Evolutionary conservation across 2,797 vertebrate genomes (phyloP).

Genomic region (Leucoraja ocellata): DNA sequence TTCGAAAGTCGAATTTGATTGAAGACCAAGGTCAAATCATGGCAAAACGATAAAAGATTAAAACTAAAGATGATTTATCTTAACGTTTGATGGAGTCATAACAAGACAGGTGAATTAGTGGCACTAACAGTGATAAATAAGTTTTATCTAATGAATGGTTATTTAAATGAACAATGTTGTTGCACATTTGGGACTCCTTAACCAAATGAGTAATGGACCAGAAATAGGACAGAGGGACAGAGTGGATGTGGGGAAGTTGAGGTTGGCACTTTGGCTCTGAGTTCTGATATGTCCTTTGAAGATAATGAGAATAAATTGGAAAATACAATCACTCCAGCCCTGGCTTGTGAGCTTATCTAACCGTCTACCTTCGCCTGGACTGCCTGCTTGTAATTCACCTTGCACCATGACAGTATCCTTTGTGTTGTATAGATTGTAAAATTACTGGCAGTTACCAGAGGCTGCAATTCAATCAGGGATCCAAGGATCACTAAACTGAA

Average conservation of each 20-base stretch:
- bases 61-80: too few relatives aligned
- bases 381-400: background rate
- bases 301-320: background rate
- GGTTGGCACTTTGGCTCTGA: background rate
- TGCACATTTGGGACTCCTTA: background rate
- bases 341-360: background rate
- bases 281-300: background rate
- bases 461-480: constrained; percentile 33
- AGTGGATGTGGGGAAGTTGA: background rate
- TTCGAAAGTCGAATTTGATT: too few relatives aligned
- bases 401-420: background rate
- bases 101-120: too few relatives aligned
- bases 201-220: background rate
- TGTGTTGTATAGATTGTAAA: background rate
- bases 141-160: too few relatives aligned
- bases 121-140: too few relatives aligned
- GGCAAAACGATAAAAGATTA: too few relatives aligned
- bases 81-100: too few relatives aligned
- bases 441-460: constrained; percentile 29
- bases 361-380: background rate
- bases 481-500: background rate
- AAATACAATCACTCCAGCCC: background rate
- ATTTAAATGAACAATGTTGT: background rate
- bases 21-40: too few relatives aligned
- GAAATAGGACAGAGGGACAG: background rate